Conservation (phyloP, 2,888 invertebrate species). For the Lottia gigantea region DNA sequence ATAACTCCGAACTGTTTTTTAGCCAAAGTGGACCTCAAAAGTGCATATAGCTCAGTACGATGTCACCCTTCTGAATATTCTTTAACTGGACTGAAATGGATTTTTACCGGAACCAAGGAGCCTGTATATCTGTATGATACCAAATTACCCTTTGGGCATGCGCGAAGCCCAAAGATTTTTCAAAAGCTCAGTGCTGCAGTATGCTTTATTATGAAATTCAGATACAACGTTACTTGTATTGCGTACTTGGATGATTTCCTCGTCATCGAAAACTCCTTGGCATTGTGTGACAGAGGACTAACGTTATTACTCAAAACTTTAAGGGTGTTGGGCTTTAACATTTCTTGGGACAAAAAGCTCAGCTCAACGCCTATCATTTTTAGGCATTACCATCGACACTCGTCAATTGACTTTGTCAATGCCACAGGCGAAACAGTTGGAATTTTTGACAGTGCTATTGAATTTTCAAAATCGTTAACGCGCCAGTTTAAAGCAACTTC, state of each 20-base stretch:
- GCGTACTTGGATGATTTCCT: constrained; percentile 12
- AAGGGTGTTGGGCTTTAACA: background rate
- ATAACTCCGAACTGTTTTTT: constrained; percentile 6
- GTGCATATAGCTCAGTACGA: constrained; percentile 7
- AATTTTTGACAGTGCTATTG: background rate
- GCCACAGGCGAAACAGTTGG: background rate
- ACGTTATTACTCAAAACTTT: background rate
- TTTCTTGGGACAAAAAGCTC: background rate
- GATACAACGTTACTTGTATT: background rate
- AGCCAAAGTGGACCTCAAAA: constrained; percentile 12
- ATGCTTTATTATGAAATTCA: background rate
- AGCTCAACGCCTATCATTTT: background rate
- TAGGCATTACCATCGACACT: background rate
- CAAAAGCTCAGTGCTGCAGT: constrained; percentile 2
- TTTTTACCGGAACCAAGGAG: background rate
- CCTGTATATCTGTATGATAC: constrained; percentile 10
- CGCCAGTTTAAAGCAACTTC: background rate
- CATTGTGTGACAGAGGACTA: background rate
- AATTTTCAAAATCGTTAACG: background rate
- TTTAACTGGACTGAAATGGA: constrained; percentile 9
- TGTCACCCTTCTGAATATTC: background rate
- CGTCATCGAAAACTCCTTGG: background rate
- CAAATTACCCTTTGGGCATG: background rate
- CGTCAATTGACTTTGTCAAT: background rate
- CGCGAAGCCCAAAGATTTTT: constrained; percentile 1